A percentile compares a stretch with the other conserved stretches of the same genome.
phyloP scores from a whole-genome alignment of 2,797 vertebrate species.

The Sebastes diaconus region DNA sequence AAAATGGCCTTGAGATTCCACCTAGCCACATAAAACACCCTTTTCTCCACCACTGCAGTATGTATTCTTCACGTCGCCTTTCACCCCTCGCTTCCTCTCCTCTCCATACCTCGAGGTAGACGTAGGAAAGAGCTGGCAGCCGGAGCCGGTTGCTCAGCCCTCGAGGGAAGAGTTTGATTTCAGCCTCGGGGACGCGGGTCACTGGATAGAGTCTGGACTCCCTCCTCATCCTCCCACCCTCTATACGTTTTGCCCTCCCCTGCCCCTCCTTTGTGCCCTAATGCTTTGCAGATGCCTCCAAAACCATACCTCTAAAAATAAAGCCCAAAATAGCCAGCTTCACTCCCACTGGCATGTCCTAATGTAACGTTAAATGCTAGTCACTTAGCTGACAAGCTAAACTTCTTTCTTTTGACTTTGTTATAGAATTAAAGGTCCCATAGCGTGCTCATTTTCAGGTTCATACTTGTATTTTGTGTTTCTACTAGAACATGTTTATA shows the following conservation, averaged over 20 bases:
- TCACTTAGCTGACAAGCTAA: background rate
- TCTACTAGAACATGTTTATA: too few relatives aligned
- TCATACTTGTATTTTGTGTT: too few relatives aligned
- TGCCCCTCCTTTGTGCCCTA: conserved; percentile 43
- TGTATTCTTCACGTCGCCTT: conserved; percentile 15
- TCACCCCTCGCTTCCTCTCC: conserved; percentile 41
- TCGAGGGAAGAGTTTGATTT: conserved; percentile 66
- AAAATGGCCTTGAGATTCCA: conserved; percentile 22
- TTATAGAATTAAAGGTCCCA: too few relatives aligned
- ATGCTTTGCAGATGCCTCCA: conserved; percentile 72
- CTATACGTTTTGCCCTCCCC: background rate
- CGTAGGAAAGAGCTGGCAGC: conserved; percentile 47
- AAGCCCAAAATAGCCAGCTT: conserved; percentile 40
- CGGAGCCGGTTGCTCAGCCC: conserved; percentile 41
- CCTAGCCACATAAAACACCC: conserved; percentile 14
- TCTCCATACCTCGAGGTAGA: conserved; percentile 32
- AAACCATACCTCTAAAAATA: conserved; percentile 36
- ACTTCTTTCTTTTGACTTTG: background rate
- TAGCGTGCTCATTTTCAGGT: too few relatives aligned
- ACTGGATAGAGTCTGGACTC: conserved; percentile 43
- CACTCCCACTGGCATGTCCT: background rate
- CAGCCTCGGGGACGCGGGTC: conserved; percentile 63
- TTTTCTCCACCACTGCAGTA: conserved; percentile 22
- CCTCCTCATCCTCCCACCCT: conserved; percentile 18
- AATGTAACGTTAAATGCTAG: conserved; percentile 9